Conservation (phyloP, 2,888 invertebrate genomes). For the Pachycephus smyrnensis region DNA sequence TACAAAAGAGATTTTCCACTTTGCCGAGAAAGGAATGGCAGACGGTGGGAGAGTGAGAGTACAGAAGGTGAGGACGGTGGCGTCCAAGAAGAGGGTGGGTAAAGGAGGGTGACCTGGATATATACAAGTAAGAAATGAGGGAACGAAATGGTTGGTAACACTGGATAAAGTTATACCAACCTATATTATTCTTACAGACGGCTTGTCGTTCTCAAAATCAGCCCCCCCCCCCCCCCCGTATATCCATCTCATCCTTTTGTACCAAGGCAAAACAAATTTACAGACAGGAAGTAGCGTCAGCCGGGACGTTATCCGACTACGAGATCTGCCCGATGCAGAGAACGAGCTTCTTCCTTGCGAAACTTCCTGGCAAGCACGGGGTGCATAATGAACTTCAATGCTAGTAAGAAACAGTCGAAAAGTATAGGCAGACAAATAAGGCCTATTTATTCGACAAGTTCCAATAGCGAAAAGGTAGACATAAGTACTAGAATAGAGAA, state of each 20-base stretch:
- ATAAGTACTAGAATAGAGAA: not conserved
- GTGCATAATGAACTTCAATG: not conserved
- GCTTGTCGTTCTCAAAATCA: not conserved
- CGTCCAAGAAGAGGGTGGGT: not conserved
- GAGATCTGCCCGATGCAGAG: not conserved
- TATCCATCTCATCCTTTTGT: conserved; percentile 14
- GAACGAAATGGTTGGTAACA: not conserved
- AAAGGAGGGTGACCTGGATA: conserved; percentile 3
- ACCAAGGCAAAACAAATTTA: conserved; percentile 33
- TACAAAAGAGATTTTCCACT: conserved; percentile 59
- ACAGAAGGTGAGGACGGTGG: not conserved
- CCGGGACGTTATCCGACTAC: not conserved
- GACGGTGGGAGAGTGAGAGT: conserved; percentile 16
- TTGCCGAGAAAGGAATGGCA: conserved; percentile 30
- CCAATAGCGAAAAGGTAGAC: not conserved
- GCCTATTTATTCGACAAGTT: not conserved
- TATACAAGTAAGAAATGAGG: not conserved
- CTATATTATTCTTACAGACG: not conserved
- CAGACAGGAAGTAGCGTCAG: conserved; percentile 12
- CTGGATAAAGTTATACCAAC: not conserved
- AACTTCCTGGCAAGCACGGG: not conserved
- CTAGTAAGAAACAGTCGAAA: not conserved
- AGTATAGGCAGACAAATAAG: not conserved
- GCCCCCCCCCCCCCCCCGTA: not conserved
- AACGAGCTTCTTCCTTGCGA: not conserved